phyloP scores from a whole-genome alignment of 2,113 vertebrate species.

The Epinephelus cyanopodus region DNA sequence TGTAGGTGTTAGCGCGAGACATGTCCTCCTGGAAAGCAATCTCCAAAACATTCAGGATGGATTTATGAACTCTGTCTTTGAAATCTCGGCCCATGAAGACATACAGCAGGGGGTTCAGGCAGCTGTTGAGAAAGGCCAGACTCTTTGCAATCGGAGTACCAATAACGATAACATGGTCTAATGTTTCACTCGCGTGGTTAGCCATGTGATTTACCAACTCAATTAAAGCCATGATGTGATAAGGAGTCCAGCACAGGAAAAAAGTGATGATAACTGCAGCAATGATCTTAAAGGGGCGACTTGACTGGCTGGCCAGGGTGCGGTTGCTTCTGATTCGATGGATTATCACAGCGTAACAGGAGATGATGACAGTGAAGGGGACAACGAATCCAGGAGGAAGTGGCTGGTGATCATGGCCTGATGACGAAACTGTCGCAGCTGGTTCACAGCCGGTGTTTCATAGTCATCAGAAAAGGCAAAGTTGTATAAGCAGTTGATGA shows the following conservation, averaged over 20 bases:
- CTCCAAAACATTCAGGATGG: no score
- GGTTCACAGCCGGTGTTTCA: constrained; percentile 26
- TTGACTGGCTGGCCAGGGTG: constrained; percentile 82
- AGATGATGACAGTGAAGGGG: constrained; percentile 87
- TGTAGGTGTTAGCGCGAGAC: no score
- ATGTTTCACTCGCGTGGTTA: constrained; percentile 52
- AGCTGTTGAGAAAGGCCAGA: no score
- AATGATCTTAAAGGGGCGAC: constrained; percentile 89
- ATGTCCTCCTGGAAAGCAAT: no score
- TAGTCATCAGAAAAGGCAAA: constrained; percentile 81
- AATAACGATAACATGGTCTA: constrained; percentile 13
- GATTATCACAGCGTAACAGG: constrained; percentile 87
- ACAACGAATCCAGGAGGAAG: constrained; percentile 87
- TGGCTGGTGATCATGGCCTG: constrained; percentile 77
- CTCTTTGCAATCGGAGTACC: no score
- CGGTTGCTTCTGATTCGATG: constrained; percentile 85
- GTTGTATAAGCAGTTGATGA: constrained; percentile 78
- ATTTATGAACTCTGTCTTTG: no score
- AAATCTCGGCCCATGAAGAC: no score
- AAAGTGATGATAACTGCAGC: constrained; percentile 88
- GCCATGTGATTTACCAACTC: constrained; percentile 78
- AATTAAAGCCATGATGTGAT: constrained; percentile 86
- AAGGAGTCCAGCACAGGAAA: constrained; percentile 92
- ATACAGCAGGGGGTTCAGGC: no score
- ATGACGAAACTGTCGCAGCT: constrained; percentile 39